These are phyloP conservation scores for Pachycephus smyrnensis DNA, from an alignment of 2,888 invertebrate genomes.

Conservation along the genomic window DNA sequence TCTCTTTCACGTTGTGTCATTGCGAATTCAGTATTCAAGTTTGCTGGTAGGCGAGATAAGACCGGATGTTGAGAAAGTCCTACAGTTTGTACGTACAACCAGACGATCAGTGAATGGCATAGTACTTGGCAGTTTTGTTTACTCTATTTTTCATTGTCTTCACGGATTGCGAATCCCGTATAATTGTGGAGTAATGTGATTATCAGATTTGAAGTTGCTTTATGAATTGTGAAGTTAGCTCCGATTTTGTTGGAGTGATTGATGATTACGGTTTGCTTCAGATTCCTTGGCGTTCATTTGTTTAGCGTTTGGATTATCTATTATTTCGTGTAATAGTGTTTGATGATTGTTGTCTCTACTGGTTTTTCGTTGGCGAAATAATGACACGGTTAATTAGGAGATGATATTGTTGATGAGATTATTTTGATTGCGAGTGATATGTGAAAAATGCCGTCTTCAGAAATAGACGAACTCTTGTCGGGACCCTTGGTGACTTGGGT, in stretches of 20 bases:
- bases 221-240: background rate
- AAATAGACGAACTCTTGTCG: slow-evolving; percentile 86
- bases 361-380: background rate
- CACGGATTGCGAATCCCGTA: background rate
- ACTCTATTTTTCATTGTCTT: background rate
- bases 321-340: background rate
- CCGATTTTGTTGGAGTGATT: background rate
- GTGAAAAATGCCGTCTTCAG: slow-evolving; percentile 70
- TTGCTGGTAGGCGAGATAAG: background rate
- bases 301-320: background rate
- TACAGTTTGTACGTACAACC: background rate
- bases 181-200: background rate
- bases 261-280: background rate
- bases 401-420: background rate
- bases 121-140: background rate
- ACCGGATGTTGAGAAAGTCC: background rate
- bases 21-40: background rate
- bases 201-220: background rate
- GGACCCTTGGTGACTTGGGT: slow-evolving; percentile 91
- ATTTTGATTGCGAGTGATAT: background rate
- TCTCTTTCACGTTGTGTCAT: background rate
- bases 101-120: background rate
- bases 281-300: background rate
- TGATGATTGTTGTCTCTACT: background rate
- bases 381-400: background rate